phyloP scores from a whole-genome alignment of 2,797 vertebrate genomes.

The Dallia pectoralis region DNA sequence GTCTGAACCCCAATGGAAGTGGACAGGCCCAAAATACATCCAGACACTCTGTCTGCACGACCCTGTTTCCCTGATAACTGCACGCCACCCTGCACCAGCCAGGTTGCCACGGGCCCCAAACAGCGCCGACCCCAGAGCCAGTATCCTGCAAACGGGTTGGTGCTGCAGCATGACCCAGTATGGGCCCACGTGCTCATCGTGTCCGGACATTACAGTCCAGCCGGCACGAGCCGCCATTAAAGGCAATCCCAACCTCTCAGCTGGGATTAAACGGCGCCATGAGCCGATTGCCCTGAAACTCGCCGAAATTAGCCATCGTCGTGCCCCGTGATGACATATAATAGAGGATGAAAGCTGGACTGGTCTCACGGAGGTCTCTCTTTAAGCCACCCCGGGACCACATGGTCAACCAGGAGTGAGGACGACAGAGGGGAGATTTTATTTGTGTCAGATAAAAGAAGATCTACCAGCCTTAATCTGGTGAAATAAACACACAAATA shows the following conservation, averaged over 20 bases:
- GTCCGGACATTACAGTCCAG: conserved; percentile 28
- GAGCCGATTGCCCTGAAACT: conserved; percentile 53
- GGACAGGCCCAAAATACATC: neutral
- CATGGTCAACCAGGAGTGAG: conserved; percentile 33
- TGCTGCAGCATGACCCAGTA: too few species aligned
- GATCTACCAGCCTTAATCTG: conserved; percentile 47
- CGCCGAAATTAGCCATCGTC: conserved; percentile 56
- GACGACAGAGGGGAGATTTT: conserved; percentile 9
- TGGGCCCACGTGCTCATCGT: conserved; percentile 18
- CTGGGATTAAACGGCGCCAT: conserved; percentile 52
- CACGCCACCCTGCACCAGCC: neutral
- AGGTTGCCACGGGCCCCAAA: neutral
- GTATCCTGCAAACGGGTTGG: neutral
- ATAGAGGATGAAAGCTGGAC: conserved; percentile 47
- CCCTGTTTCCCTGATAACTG: neutral
- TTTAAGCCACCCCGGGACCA: conserved; percentile 43
- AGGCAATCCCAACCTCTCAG: conserved; percentile 37
- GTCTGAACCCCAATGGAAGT: neutral
- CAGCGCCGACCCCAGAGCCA: neutral
- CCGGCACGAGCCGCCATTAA: conserved; percentile 40
- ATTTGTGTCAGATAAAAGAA: conserved; percentile 28
- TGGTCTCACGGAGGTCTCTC: conserved; percentile 24
- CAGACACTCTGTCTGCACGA: neutral
- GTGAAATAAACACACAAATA: conserved; percentile 43
- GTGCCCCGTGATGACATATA: conserved; percentile 43